Evolutionary conservation across 2,888 invertebrate species (phyloP), one percentile per base, ranked within the genome.

Genomic region (Apamea epomidion): DNA sequence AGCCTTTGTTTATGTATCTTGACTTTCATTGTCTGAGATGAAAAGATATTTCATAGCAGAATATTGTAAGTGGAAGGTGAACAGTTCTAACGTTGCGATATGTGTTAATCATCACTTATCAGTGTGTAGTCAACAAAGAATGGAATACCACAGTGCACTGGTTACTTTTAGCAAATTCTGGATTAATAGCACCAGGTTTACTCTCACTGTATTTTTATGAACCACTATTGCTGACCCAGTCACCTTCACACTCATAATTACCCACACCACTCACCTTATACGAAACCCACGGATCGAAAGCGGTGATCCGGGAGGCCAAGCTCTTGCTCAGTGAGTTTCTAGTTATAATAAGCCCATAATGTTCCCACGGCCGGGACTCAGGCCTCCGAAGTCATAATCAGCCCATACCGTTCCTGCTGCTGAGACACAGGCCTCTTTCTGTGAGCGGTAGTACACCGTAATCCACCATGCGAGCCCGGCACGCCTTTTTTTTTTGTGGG

Each of bases 1-100:
- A 32, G 48, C 14, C 32, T 74, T 68, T 82, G 60, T 86, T 77
- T 67, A 42, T 67, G 12, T 71, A 29, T 25, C 45, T 76, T 45
- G 37, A 25, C 29, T 76, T 54, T 65, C 2, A 48, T 48, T 69
- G 60, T 4, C 54, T 60, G 42, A 51, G 48, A 37, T 54, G 29
- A 62, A 62, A 1, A 48, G 48, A 25, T 18, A 18, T 54, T 45
- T 45, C 12, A 37, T 6, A 71, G 25, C 8, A 72, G 14, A 16
- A 10, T 21, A 29, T 42, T 54, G 70, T 29, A 0, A 42, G 21
- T 18, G 7, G 25, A 18, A 54, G 16, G n/a, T 37, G 21, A n/a
- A n/a, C 8, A 6, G 12, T 42, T 21, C 8, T n/a, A 21, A 58
- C 3, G 12, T 58, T n/a, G 25, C 25, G 8, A 8, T 14, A 21